Evolutionary conservation across 1,140 invertebrate species (phyloP), one percentile per base, ranked within the genome.

Genomic region (Euura lappo): DNA sequence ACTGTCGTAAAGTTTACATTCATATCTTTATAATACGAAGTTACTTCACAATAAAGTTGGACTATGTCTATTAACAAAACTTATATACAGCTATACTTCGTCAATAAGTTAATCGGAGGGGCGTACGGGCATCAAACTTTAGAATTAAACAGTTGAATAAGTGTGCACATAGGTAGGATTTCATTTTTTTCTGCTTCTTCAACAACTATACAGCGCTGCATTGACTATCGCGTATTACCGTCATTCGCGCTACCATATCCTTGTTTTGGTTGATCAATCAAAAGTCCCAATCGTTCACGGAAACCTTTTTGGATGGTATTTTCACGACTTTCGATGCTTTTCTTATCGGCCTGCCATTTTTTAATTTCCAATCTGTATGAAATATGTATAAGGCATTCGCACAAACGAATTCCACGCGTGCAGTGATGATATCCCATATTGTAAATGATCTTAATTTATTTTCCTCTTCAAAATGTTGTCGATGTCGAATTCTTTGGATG

Each of bases 401-500:
- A 11, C 47, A 65, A 83, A 79, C 1, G 79, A 68, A 70, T 85
- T 86, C 71, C 80, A 79, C 0, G 79, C 81, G 75, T 87, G 85
- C 44, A 86, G n/a, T n/a, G n/a, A n/a, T n/a, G n/a, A n/a, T n/a
- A n/a, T n/a, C n/a, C n/a, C n/a, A n/a, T n/a, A n/a, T 42, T 80
- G 43, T 5, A 83, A 72, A 74, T 73, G 67, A 65, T 76, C 72
- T 68, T 73, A 64, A 47, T 74, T 73, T n/a, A 80, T 72, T 81
- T 69, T 3, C 69, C 71, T 80, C 72, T 72, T 13, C 2, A 76
- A 13, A 64, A 79, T 71, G 70, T 44, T 44, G 66, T 80, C 70
- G 11, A 85, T 74, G 65, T 83, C 76, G 71, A 88, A 85, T 11
- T 83, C 72, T 81, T 83, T 87, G 1, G 82, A 83, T 65, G 79